phyloP scores from a whole-genome alignment of 1,140 invertebrate genomes.

The Notospermus geniculatus region DNA sequence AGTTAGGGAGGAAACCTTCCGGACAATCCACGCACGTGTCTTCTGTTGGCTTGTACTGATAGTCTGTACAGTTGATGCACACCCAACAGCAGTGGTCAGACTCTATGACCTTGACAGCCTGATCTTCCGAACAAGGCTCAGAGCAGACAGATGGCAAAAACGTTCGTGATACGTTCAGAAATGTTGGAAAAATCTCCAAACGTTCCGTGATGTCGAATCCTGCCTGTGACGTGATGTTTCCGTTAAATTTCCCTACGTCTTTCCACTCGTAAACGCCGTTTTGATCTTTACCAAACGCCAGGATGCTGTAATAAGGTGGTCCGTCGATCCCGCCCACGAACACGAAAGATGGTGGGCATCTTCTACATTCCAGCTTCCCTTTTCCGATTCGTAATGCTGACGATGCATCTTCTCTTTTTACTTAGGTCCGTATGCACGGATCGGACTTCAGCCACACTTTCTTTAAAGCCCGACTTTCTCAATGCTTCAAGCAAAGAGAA shows the following conservation, averaged over 20 bases:
- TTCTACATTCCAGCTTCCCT: no score
- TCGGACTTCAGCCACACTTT: no score
- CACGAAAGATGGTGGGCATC: no score
- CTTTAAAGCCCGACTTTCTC: no score
- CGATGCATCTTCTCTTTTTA: no score
- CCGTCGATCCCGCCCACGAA: slow-evolving; percentile 56
- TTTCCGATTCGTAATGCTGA: no score
- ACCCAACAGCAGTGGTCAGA: slow-evolving; percentile 14
- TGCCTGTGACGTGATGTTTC: background rate
- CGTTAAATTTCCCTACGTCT: slow-evolving; percentile 60
- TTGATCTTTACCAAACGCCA: slow-evolving; percentile 58
- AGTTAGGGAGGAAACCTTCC: slow-evolving; percentile 14
- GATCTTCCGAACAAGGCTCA: background rate
- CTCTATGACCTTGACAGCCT: slow-evolving; percentile 47
- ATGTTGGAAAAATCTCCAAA: background rate
- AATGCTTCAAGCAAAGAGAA: no score
- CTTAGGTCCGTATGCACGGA: no score
- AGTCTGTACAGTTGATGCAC: slow-evolving; percentile 9
- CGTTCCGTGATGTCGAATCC: background rate
- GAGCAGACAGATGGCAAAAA: background rate
- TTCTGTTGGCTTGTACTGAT: slow-evolving; percentile 3
- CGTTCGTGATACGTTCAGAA: background rate
- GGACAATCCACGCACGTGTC: slow-evolving; percentile 15
- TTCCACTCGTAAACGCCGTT: slow-evolving; percentile 53
- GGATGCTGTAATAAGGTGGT: slow-evolving; percentile 61